Evolutionary conservation across 2,113 vertebrate species (phyloP), one percentile per base, ranked within the genome.

Genomic region (Crypturellus undulatus): DNA sequence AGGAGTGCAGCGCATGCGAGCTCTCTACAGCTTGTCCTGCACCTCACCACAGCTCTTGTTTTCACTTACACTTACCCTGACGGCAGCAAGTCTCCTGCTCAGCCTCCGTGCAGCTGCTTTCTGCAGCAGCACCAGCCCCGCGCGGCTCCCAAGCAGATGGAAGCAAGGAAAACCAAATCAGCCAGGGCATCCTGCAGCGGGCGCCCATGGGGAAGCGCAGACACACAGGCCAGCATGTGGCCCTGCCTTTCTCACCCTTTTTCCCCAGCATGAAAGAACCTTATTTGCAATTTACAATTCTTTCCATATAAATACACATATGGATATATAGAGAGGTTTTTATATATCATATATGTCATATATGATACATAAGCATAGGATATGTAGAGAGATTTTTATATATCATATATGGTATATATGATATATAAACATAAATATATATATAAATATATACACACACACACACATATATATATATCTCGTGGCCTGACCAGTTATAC

Each of bases 71-170:
- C 72, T 91, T 70, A 85, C 58, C 69, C 58, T 51, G 60, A 79
- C 67, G 56, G 70, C 72, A 70, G 51, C 2, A 21, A 85, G 81
- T 45, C 7, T 49, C 49, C 65, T 85, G 82, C 32, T 69, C 76
- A 54, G 76, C 84, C 62, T 87, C 72, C 10, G 63, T 77, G 71
- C 82, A 94, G 60, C 90, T 91, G 90, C 90, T 90, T 94, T 63
- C 10, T 10, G 28, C 40, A 43, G 86, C 21, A 91, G 45, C 91
- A 92, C 54, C 76, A 47, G 79, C n/a, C 56, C 67, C 64, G 10
- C 2, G 0, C 67, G 91, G 76, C 82, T 86, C 89, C 69, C 25
- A 73, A 84, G 54, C 71, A 83, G 75, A 59, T 69, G 45, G 38
- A 67, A 70, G 67, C 87, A 63, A 70, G 56, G 43, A 64, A 91